Evolutionary conservation across 2,113 vertebrate genomes (phyloP).

Genomic region (Pterocles gutturalis): DNA sequence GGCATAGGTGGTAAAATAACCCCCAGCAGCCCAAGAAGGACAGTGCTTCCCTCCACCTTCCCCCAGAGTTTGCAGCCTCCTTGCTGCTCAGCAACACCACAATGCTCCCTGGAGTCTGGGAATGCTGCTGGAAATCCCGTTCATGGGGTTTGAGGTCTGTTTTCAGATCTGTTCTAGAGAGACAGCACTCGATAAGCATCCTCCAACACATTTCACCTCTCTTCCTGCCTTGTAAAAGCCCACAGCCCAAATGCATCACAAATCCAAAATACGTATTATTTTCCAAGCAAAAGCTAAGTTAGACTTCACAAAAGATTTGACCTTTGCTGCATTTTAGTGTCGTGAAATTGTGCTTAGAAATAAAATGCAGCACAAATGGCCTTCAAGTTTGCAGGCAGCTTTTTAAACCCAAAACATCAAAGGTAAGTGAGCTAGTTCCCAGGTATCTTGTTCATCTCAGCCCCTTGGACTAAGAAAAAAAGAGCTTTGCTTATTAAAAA

Average conservation of each 20-base stretch:
- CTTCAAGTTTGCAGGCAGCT: neutral
- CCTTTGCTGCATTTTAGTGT: neutral
- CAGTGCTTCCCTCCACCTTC: neutral
- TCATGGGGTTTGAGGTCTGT: slow-evolving; percentile 24
- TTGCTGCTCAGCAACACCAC: neutral
- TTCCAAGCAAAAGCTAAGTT: slow-evolving; percentile 25
- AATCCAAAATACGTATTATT: slow-evolving; percentile 3
- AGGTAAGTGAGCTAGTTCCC: neutral
- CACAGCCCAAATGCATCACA: neutral
- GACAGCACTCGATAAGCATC: slow-evolving; percentile 35
- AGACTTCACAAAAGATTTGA: slow-evolving; percentile 14
- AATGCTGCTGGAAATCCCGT: slow-evolving; percentile 16
- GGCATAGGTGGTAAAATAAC: neutral
- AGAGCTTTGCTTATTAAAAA: neutral
- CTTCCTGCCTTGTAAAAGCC: slow-evolving; percentile 30
- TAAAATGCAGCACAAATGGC: neutral
- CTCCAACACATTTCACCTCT: neutral
- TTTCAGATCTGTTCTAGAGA: slow-evolving; percentile 64
- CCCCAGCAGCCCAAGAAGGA: neutral
- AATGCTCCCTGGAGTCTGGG: neutral
- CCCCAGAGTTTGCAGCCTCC: fast-evolving
- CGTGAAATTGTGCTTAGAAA: slow-evolving; percentile 17
- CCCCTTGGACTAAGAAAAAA: neutral
- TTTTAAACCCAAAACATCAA: neutral
- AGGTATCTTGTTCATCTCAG: neutral